A percentile compares a stretch with the other conserved stretches of the same genome.
phyloP scores from a whole-genome alignment of 2,113 vertebrate species.

The Crotalus helleri region DNA sequence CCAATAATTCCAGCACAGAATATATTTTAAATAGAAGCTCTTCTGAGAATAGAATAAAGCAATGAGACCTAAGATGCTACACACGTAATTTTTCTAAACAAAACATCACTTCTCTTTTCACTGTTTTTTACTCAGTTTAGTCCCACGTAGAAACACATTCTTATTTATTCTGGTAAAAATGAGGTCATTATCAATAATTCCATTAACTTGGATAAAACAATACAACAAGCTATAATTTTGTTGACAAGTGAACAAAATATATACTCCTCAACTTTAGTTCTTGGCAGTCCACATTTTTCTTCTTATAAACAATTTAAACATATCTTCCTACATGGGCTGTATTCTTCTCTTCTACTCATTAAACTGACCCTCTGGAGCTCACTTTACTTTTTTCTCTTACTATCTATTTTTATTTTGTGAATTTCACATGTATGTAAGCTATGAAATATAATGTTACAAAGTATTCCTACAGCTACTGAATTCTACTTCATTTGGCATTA shows the following conservation, averaged over 20 bases:
- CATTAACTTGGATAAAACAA: no score
- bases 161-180: no score
- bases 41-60: no score
- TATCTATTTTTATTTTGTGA: neutral
- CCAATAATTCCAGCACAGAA: no score
- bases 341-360: neutral
- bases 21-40: no score
- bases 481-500: neutral
- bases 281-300: neutral
- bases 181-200: no score
- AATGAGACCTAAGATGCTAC: no score
- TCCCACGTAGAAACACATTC: no score
- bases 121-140: no score
- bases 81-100: no score
- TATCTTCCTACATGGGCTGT: neutral
- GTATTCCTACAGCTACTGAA: neutral
- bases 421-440: neutral
- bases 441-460: neutral
- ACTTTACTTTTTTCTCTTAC: neutral
- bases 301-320: neutral
- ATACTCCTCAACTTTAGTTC: neutral
- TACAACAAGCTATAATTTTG: neutral
- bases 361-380: neutral
- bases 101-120: no score
- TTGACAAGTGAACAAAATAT: neutral